Evolutionary conservation across 30 jellyfish, hydroid and myxozoan species (phyloP).

Genomic region (Pseudorhiza aurosa): DNA sequence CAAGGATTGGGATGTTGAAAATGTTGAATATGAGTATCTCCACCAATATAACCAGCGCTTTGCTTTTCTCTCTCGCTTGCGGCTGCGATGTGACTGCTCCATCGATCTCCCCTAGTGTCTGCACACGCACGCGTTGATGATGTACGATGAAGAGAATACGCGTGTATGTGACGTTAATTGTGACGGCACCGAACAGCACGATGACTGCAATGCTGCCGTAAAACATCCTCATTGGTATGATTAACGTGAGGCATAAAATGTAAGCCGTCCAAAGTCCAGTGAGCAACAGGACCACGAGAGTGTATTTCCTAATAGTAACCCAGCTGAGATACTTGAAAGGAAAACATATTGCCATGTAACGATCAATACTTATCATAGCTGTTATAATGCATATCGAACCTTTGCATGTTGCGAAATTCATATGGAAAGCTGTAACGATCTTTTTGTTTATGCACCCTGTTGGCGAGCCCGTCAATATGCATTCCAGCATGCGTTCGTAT

Average conservation of each 20-base stretch:
- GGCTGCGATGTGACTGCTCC: not conserved
- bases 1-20: not conserved
- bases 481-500: not conserved
- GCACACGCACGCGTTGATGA: slow-evolving; percentile 6
- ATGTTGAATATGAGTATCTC: not conserved
- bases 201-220: not conserved
- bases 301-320: not conserved
- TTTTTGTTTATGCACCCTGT: not conserved
- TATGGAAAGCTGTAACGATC: not conserved
- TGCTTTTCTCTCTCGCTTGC: not conserved
- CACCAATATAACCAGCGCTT: not conserved
- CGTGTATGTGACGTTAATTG: not conserved
- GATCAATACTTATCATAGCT: slow-evolving; percentile 13
- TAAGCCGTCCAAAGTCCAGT: not conserved
- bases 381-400: not conserved
- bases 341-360: slow-evolving; percentile 3
- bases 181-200: not conserved
- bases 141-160: not conserved
- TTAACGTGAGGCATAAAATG: not conserved
- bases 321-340: slow-evolving; percentile 9
- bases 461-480: not conserved
- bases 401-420: not conserved
- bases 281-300: not conserved
- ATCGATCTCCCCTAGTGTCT: slow-evolving; percentile 2
- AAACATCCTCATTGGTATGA: not conserved